Base-by-base conservation (phyloP, 2,888 invertebrate genomes). In the Eupeodes latifasciatus region DNA sequence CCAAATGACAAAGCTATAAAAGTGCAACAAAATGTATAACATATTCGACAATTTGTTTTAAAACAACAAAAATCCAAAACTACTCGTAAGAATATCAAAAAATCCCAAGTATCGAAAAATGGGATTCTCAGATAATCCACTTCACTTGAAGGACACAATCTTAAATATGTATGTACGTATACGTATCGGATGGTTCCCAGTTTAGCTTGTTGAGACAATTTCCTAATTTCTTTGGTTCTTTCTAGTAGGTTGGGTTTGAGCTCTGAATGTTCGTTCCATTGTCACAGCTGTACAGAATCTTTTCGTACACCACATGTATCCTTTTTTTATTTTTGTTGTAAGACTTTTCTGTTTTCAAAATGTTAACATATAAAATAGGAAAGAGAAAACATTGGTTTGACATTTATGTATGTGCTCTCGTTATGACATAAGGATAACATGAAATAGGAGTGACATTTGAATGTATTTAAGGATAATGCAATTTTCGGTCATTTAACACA, bases 401-500 rank as follows among this genome's bases (percentile, higher is more conserved):
- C 81, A 85, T 77, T 77, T 59, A 81, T 81, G 51, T 59, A 81
- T 81, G 51, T 72, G 61, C 74, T 14, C 16, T 81, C 64, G 71
- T 53, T 76, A 77, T 77, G 72, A 71, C 49, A 59, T 72, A 77
- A 27, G 71, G 76, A 81, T 77, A 81, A 86, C 86, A 79, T 83
- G 75, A 86, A 76, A 87, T 76, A 66, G 83, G 86, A 87, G 79
- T 83, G 86, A 16, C 74, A 75, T 40, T 71, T 61, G 69, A 86
- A 79, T 75, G 78, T 44, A 64, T 78, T 59, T 83, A 76, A 78
- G 75, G 83, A 69, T 53, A 64, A 80, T 80, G 83, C 75, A 80
- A 66, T 87, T 83, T 79, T 76, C 59, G 83, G 76, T 87, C 83
- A 87, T 83, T 87, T 83, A 72, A 79, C 64, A 78, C 66, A 44